These are phyloP conservation scores for Teinopalpus imperialis DNA, from an alignment of 2,888 invertebrate genomes.

Conservation along the genomic window DNA sequence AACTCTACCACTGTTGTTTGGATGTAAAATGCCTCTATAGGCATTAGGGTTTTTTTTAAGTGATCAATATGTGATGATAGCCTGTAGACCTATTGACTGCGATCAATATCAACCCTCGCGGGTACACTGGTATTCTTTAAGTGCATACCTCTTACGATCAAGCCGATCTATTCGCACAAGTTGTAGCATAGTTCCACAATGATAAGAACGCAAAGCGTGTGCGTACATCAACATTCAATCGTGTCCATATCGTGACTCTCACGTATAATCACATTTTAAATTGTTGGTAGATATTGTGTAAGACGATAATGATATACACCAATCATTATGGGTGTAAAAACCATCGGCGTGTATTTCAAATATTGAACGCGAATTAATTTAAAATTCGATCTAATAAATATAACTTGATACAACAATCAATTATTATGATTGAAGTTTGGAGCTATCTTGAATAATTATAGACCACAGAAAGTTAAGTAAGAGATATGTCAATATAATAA, in stretches of 20 bases:
- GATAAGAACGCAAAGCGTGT: too few relatives aligned
- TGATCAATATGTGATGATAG: too few relatives aligned
- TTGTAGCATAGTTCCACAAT: too few relatives aligned
- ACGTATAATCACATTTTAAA: background rate
- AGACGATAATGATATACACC: constrained; percentile 4
- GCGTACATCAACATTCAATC: background rate
- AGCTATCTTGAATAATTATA: background rate
- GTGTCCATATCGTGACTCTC: background rate
- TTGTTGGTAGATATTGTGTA: constrained; percentile 7
- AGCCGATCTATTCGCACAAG: too few relatives aligned
- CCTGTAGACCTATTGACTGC: too few relatives aligned
- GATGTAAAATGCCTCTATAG: too few relatives aligned
- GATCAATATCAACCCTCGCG: too few relatives aligned
- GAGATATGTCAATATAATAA: too few relatives aligned
- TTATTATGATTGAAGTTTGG: constrained; percentile 3
- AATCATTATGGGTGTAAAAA: constrained; percentile 8
- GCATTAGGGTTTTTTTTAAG: too few relatives aligned
- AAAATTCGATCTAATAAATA: constrained; percentile 12
- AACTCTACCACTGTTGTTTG: too few relatives aligned
- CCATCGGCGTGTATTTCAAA: background rate
- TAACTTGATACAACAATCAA: constrained; percentile 13
- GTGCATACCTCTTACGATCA: too few relatives aligned
- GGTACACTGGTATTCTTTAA: too few relatives aligned
- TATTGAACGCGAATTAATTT: constrained; percentile 8
- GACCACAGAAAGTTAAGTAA: background rate